Conservation (phyloP, 2,113 vertebrate species). For the Nothoprocta perdicaria region DNA sequence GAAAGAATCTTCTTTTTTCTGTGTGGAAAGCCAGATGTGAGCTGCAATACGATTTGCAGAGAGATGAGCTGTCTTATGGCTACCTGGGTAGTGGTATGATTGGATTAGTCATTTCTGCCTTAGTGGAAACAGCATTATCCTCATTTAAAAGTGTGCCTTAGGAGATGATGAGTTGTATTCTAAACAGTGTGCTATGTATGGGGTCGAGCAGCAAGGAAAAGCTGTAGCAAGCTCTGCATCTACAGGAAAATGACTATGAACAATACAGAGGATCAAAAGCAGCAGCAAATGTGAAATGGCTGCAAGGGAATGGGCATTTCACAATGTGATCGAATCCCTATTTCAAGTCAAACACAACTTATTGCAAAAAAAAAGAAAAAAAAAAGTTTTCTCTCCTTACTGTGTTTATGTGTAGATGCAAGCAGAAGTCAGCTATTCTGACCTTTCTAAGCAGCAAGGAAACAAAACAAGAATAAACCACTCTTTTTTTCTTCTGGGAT, state of each 20-base stretch:
- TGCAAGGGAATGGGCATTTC: not conserved
- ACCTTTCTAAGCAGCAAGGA: not conserved
- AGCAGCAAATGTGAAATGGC: not conserved
- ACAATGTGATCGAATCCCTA: not conserved
- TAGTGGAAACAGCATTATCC: not conserved
- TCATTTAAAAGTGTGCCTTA: not conserved
- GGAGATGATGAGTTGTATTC: not conserved
- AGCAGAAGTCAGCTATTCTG: not conserved
- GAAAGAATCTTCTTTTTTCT: not conserved
- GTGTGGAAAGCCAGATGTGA: not conserved
- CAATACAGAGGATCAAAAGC: not conserved
- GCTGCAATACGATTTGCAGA: not conserved
- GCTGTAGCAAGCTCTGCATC: not conserved
- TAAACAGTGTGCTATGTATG: rapidly evolving
- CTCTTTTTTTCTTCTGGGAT: not conserved
- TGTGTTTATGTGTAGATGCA: not conserved
- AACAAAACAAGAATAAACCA: not conserved
- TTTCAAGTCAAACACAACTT: not conserved
- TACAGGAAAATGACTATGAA: not conserved
- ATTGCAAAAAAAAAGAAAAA: not conserved
- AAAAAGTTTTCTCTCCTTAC: not conserved
- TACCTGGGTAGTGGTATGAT: not conserved
- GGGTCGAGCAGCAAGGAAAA: not conserved
- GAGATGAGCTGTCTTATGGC: not conserved
- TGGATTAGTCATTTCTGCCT: not conserved